Conservation (phyloP, 2,888 invertebrate species). For the Heliconius ethilla region DNA sequence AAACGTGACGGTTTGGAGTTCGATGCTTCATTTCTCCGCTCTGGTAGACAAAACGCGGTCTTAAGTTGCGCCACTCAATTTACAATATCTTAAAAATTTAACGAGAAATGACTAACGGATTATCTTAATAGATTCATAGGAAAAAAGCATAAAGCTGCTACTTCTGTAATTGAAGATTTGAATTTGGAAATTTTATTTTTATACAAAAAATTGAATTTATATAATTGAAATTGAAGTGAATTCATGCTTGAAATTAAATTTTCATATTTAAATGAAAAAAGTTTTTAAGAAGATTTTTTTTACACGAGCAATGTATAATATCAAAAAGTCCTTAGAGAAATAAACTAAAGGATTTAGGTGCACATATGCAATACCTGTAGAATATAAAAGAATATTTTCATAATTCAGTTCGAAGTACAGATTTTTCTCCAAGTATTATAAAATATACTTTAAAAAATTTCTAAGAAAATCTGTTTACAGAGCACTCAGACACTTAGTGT, state of each 20-base stretch:
- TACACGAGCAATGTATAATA: neutral
- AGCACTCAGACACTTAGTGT: constrained; percentile 45
- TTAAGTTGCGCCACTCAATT: neutral
- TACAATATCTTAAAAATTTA: neutral
- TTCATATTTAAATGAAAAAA: neutral
- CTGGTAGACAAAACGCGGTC: neutral
- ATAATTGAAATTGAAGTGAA: too few species aligned
- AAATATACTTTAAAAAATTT: neutral
- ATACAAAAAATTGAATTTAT: too few species aligned
- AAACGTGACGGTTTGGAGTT: neutral
- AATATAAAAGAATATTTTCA: neutral
- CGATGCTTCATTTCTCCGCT: neutral
- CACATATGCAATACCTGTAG: neutral
- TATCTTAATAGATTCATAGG: neutral
- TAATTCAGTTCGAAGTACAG: neutral
- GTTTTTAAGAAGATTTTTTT: neutral
- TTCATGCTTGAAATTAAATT: too few species aligned
- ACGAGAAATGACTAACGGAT: neutral
- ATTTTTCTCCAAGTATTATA: neutral
- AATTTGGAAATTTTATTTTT: too few species aligned
- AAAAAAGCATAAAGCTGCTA: neutral
- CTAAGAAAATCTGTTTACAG: constrained; percentile 26
- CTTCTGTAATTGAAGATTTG: too few species aligned
- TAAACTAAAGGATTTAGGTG: neutral
- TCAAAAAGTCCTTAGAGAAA: neutral